These are phyloP conservation scores for Picus viridis DNA, from an alignment of 2,797 vertebrate species.

Conservation along the genomic window DNA sequence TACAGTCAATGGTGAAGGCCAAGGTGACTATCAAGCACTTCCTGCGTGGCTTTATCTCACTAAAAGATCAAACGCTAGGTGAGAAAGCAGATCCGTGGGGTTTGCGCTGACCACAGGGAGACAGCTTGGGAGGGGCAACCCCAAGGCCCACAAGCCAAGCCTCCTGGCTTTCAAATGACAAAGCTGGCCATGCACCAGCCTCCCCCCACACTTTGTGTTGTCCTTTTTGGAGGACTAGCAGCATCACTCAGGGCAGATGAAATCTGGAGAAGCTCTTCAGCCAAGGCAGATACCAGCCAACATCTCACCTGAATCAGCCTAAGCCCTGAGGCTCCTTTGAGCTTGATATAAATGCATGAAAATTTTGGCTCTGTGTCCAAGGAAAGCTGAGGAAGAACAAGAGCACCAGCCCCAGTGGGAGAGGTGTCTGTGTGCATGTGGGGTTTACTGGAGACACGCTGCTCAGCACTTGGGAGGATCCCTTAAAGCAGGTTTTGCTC, in stretches of 20 bases:
- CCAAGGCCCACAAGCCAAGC: neutral
- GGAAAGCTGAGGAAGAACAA: neutral
- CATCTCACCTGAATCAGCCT: neutral
- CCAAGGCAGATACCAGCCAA: neutral
- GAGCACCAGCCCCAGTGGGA: neutral
- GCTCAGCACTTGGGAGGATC: neutral
- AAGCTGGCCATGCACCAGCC: fast-evolving
- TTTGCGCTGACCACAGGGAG: neutral
- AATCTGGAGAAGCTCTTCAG: neutral
- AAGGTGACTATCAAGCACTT: fast-evolving
- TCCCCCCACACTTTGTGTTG: neutral
- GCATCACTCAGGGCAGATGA: neutral
- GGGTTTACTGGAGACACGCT: neutral
- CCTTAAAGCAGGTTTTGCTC: neutral
- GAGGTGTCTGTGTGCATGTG: fast-evolving
- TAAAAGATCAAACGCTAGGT: neutral
- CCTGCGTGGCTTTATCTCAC: neutral
- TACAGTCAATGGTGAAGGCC: fast-evolving
- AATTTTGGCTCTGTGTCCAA: neutral
- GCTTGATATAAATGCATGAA: neutral
- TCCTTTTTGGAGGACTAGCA: neutral
- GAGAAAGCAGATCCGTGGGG: neutral
- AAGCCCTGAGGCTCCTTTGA: neutral
- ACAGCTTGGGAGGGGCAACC: neutral
- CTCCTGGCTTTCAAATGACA: neutral